Percentiles rank a stretch among this genome's conserved stretches.
These are phyloP conservation scores for Hedychridium roseum DNA, from an alignment of 2,888 invertebrate genomes.

Conservation along the genomic window DNA sequence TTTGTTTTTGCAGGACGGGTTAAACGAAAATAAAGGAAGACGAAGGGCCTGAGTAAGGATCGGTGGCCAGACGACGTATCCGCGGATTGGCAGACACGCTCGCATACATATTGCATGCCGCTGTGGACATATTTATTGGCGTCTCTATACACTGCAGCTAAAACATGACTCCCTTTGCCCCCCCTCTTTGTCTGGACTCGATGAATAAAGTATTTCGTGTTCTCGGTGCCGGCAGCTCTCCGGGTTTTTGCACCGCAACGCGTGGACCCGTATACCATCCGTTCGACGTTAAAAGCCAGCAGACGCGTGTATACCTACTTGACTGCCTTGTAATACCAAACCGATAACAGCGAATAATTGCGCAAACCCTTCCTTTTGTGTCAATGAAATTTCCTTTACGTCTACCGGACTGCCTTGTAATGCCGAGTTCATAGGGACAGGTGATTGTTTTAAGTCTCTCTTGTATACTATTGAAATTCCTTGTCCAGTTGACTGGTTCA, in stretches of 20 bases:
- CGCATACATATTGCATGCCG: constrained; percentile 59
- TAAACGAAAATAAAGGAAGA: not conserved
- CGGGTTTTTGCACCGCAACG: constrained; percentile 36
- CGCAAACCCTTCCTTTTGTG: not conserved
- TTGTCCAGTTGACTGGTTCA: too few relatives aligned
- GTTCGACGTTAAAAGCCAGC: too few relatives aligned
- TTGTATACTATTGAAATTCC: too few relatives aligned
- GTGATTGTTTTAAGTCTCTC: too few relatives aligned
- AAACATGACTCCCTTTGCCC: constrained; percentile 36
- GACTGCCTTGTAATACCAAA: too few relatives aligned
- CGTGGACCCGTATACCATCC: constrained; percentile 11
- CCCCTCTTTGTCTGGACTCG: constrained; percentile 13
- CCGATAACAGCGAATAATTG: constrained; percentile 34
- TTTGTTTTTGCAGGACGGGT: constrained; percentile 15
- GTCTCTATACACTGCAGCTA: constrained; percentile 50
- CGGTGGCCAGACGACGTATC: constrained; percentile 33
- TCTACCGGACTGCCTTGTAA: constrained; percentile 5
- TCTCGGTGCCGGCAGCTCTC: constrained; percentile 27
- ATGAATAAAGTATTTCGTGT: constrained; percentile 53
- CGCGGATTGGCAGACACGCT: constrained; percentile 44
- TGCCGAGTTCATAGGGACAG: too few relatives aligned
- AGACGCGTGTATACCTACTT: too few relatives aligned
- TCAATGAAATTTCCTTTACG: constrained; percentile 4
- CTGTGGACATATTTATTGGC: constrained; percentile 58
- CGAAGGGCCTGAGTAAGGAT: constrained; percentile 11